These are phyloP conservation scores for Xestobium rufovillosum DNA, from an alignment of 2,888 invertebrate species.

Conservation along the genomic window DNA sequence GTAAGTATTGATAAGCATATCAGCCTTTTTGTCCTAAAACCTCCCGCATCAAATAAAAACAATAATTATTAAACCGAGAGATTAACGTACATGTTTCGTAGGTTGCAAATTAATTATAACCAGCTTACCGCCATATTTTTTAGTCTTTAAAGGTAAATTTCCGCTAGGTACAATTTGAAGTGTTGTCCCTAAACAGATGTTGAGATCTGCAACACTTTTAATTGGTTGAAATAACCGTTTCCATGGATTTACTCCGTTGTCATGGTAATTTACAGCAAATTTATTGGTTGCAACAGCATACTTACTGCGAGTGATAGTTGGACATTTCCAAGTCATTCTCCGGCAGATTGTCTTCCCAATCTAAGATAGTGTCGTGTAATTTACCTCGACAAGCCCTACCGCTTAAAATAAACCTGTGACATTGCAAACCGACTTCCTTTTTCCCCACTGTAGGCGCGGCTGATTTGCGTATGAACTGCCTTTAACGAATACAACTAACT, in stretches of 20 bases:
- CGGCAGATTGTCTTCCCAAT: conserved; percentile 95
- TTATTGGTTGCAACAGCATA: no score
- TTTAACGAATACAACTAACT: conserved; percentile 36
- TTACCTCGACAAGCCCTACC: conserved; percentile 79
- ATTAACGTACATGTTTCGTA: conserved; percentile 84
- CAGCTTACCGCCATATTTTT: conserved; percentile 79
- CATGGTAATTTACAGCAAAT: no score
- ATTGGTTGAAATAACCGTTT: conserved; percentile 1
- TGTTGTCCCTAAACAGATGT: conserved; percentile 93
- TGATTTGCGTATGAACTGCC: conserved; percentile 70
- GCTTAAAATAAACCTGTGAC: conserved; percentile 54
- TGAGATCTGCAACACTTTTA: conserved; percentile 81
- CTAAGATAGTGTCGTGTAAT: conserved; percentile 84
- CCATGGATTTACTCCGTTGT: neutral
- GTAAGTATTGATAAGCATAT: conserved; percentile 80
- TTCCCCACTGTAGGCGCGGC: conserved; percentile 79
- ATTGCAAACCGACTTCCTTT: conserved; percentile 59
- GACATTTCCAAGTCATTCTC: conserved; percentile 77
- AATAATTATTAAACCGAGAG: conserved; percentile 2
- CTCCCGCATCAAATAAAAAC: conserved; percentile 15
- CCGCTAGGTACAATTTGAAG: conserved; percentile 97
- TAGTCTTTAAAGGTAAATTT: conserved; percentile 78
- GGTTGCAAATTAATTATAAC: conserved; percentile 94
- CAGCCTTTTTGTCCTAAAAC: conserved; percentile 81
- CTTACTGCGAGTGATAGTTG: conserved; percentile 76